A percentile compares a stretch with the other conserved stretches of the same genome.
Evolutionary conservation across 2,113 vertebrate genomes (phyloP).

Genomic region (Odontesthes bonariensis): DNA sequence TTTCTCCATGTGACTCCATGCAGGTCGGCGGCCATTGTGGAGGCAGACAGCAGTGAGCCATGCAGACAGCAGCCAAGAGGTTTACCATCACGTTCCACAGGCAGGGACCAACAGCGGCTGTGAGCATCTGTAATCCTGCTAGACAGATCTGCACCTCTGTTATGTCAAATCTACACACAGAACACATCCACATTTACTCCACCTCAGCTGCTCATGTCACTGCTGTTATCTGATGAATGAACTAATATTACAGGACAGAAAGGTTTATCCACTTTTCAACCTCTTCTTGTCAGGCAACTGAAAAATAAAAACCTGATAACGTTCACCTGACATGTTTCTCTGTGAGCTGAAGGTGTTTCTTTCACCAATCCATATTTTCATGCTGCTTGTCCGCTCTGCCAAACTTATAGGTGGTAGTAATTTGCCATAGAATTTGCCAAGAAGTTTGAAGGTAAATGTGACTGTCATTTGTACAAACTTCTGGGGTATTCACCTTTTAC

Average conservation of each 20-base stretch:
- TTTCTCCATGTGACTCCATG: slow-evolving; percentile 2
- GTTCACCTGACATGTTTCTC: no score
- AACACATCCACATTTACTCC: slow-evolving; percentile 53
- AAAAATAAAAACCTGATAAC: not conserved
- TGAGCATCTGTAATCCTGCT: slow-evolving; percentile 61
- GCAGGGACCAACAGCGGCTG: slow-evolving; percentile 56
- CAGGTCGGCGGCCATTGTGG: slow-evolving; percentile 24
- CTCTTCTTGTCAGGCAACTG: no score
- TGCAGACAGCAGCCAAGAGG: slow-evolving; percentile 51
- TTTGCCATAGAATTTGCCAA: no score
- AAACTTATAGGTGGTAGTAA: not conserved
- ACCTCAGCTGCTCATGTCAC: not conserved
- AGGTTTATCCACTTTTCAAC: not conserved
- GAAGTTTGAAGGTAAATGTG: not conserved
- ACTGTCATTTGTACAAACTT: not conserved
- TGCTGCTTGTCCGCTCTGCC: not conserved
- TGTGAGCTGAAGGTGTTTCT: no score
- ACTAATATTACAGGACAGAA: not conserved
- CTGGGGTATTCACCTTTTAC: not conserved
- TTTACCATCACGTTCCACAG: slow-evolving; percentile 65
- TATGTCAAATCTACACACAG: slow-evolving; percentile 68
- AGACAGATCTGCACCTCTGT: slow-evolving; percentile 68
- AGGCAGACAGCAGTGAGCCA: slow-evolving; percentile 37
- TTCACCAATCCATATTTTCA: not conserved
- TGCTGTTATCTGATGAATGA: not conserved